Conservation (phyloP, 2,888 invertebrate species). For the Cryptophagus acutangulus region DNA sequence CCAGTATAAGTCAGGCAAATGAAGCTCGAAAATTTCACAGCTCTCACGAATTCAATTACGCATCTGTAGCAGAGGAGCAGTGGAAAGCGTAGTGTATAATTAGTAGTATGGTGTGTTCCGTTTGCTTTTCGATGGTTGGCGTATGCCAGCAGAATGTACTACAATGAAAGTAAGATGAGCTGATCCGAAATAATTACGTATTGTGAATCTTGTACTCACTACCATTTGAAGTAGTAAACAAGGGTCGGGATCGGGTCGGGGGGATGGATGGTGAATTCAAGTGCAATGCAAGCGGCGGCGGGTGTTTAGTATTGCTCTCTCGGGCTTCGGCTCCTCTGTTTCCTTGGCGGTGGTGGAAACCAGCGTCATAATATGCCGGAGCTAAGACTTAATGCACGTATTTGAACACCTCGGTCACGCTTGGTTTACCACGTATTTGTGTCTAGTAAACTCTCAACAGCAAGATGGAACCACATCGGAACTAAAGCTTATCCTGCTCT, state of each 20-base stretch:
- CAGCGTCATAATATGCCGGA: constrained; percentile 8
- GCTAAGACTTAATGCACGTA: constrained; percentile 12
- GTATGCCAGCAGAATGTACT: too few species aligned
- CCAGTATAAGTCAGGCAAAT: too few species aligned
- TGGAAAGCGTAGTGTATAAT: too few species aligned
- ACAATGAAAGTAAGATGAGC: constrained; percentile 24
- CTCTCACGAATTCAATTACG: constrained; percentile 29
- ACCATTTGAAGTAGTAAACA: constrained; percentile 21
- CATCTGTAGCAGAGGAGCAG: constrained; percentile 26
- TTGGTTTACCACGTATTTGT: constrained; percentile 12
- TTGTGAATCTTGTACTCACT: constrained; percentile 21
- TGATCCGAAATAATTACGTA: constrained; percentile 26
- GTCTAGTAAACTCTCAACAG: constrained; percentile 10
- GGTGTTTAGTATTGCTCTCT: constrained; percentile 8
- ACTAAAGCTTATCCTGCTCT: too few species aligned
- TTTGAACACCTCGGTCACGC: constrained; percentile 15
- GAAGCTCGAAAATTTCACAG: constrained; percentile 24
- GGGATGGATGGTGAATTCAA: too few species aligned
- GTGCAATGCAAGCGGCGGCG: neutral
- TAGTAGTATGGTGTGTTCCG: too few species aligned
- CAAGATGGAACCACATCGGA: too few species aligned
- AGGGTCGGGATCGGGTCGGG: neutral
- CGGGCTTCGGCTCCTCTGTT: too few species aligned
- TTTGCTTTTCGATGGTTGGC: too few species aligned
- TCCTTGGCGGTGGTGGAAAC: too few species aligned